Evolutionary conservation across 2,888 invertebrate species (phyloP).

Genomic region (Hypselothyrea guttata): DNA sequence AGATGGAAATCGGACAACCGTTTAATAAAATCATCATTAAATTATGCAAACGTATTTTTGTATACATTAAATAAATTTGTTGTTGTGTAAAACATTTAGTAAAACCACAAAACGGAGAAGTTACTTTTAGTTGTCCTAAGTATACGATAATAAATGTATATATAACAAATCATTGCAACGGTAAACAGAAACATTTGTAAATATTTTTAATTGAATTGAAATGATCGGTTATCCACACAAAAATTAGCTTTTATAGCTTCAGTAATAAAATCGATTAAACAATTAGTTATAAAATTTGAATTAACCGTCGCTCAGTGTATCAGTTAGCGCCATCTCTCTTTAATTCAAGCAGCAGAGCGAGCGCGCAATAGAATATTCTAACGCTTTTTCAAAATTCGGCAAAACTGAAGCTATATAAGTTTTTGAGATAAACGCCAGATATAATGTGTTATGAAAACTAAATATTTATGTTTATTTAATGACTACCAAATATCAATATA

Average conservation of each 20-base stretch:
- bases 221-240: too few species aligned
- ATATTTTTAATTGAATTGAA: constrained; percentile 2
- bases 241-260: too few species aligned
- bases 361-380: neutral
- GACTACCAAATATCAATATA: constrained; percentile 74
- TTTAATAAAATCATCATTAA: constrained; percentile 83
- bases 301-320: too few species aligned
- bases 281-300: too few species aligned
- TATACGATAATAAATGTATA: constrained; percentile 11
- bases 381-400: too few species aligned
- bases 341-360: too few species aligned
- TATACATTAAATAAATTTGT: constrained; percentile 66
- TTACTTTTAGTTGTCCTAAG: constrained; percentile 12
- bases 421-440: neutral
- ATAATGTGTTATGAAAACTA: constrained; percentile 31
- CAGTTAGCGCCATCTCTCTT: too few species aligned
- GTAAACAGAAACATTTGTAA: constrained; percentile 13
- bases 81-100: constrained; percentile 48
- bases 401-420: too few species aligned
- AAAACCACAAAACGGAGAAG: constrained; percentile 22
- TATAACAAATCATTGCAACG: neutral
- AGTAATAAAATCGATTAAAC: too few species aligned
- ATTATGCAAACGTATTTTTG: constrained; percentile 59
- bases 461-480: constrained; percentile 59
- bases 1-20: constrained; percentile 91